phyloP scores from a whole-genome alignment of 37 sponge, comb jelly and placozoan species.

The Spongilla lacustris region DNA sequence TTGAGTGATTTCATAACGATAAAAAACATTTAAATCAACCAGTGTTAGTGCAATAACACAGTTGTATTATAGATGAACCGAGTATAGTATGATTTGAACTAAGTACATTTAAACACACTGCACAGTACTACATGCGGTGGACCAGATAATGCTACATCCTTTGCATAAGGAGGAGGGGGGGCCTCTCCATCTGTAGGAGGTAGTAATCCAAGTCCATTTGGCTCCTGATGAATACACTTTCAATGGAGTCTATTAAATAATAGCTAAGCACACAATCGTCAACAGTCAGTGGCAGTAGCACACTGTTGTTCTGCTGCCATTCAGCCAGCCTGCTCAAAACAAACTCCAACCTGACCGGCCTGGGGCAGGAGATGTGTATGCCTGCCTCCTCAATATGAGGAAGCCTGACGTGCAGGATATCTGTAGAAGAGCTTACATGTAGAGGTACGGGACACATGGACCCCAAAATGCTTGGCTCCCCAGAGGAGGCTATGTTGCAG shows the following conservation, averaged over 20 bases:
- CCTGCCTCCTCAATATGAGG: not conserved
- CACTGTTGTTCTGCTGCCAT: not conserved
- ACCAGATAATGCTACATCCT: not conserved
- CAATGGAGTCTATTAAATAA: not conserved
- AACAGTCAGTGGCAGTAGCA: not conserved
- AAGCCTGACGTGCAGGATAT: not conserved
- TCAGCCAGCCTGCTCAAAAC: not conserved
- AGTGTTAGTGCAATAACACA: no score
- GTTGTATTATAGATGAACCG: no score
- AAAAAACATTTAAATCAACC: no score
- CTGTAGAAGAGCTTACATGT: not conserved
- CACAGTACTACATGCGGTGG: no score
- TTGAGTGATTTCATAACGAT: no score
- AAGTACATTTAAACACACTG: no score
- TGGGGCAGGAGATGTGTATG: not conserved
- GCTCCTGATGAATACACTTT: not conserved
- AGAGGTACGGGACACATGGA: not conserved
- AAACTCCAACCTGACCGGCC: not conserved
- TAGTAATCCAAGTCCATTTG: not conserved
- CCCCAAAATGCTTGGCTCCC: not conserved
- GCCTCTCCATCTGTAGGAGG: not conserved
- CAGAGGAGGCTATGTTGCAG: not conserved
- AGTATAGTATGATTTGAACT: no score
- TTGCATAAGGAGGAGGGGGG: not conserved
- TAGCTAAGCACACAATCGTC: not conserved